Evolutionary conservation across 2,888 invertebrate genomes (phyloP).

Genomic region (Limulus polyphemus): DNA sequence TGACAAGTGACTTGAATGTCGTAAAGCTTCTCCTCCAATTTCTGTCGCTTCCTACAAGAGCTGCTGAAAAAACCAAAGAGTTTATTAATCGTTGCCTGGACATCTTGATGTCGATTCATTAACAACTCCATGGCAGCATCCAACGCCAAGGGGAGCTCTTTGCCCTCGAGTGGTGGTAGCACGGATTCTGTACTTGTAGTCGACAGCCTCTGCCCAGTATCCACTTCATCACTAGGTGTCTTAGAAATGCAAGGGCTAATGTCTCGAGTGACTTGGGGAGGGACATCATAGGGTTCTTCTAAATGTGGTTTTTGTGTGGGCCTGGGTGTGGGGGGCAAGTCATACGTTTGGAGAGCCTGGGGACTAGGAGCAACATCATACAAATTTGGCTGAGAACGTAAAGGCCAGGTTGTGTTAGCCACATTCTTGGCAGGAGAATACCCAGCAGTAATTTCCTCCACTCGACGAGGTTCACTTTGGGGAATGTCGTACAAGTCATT

Average conservation of each 20-base stretch:
- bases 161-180: not conserved
- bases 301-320: conserved; percentile 1
- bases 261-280: conserved; percentile 39
- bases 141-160: conserved; percentile 53
- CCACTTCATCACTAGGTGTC: not conserved
- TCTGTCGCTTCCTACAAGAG: conserved; percentile 62
- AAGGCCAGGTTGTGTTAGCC: too few relatives aligned
- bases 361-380: conserved; percentile 35
- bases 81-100: conserved; percentile 65
- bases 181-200: not conserved
- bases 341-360: conserved; percentile 12
- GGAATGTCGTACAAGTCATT: conserved; percentile 36
- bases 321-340: conserved; percentile 16
- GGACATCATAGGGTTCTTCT: conserved; percentile 36
- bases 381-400: too few relatives aligned
- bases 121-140: conserved; percentile 61
- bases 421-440: too few relatives aligned
- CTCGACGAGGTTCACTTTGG: conserved; percentile 33
- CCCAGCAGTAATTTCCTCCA: conserved; percentile 29
- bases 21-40: conserved; percentile 61
- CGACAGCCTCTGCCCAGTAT: not conserved
- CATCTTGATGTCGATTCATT: conserved; percentile 61
- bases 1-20: conserved; percentile 71
- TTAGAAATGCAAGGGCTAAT: conserved; percentile 20
- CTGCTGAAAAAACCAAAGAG: conserved; percentile 58